These are phyloP conservation scores for Hemithea aestivaria DNA, from an alignment of 2,888 invertebrate genomes.

Conservation along the genomic window DNA sequence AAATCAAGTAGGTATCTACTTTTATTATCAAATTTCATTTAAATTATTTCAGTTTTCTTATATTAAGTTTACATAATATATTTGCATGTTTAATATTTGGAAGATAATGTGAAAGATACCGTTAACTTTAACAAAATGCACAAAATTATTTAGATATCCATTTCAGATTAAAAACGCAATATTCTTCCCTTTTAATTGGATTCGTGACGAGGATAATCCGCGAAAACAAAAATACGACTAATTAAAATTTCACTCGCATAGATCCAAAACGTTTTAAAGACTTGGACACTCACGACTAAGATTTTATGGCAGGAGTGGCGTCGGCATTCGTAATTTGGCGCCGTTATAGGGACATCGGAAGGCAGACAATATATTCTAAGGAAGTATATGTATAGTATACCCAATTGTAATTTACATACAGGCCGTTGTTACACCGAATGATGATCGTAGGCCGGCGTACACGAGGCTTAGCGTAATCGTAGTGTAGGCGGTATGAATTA, in stretches of 20 bases:
- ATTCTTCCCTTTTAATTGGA: not conserved
- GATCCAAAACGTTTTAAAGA: constrained; percentile 20
- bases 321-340: constrained; percentile 26
- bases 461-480: too few species aligned
- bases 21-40: too few species aligned
- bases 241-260: constrained; percentile 27
- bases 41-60: too few species aligned
- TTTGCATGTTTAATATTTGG: too few species aligned
- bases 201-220: not conserved
- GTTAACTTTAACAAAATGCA: too few species aligned
- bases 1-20: too few species aligned
- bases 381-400: constrained; percentile 12
- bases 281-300: constrained; percentile 23
- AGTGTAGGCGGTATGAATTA: too few species aligned
- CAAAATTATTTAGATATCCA: too few species aligned
- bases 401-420: constrained; percentile 9
- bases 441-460: not conserved
- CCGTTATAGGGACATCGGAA: constrained; percentile 17
- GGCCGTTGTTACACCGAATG: too few species aligned
- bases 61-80: too few species aligned
- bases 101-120: too few species aligned
- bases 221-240: constrained; percentile 10
- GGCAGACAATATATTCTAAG: constrained; percentile 20
- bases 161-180: too few species aligned
- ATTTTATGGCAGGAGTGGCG: constrained; percentile 24